Evolutionary conservation across 2,113 vertebrate species (phyloP).

Genomic region (Hippoglossus stenolepis): DNA sequence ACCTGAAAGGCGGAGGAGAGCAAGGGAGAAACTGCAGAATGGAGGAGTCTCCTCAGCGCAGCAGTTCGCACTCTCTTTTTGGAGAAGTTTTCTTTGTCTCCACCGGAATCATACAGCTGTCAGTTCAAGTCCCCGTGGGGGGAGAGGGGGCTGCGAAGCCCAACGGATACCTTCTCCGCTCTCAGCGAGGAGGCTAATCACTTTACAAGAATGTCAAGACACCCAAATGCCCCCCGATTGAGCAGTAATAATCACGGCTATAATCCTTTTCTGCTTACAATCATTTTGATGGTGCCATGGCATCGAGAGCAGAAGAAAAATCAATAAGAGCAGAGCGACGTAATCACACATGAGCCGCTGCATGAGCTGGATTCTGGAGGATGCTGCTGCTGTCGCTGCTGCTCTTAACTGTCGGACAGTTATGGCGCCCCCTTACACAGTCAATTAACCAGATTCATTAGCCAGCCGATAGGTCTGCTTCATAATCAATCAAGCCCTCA

Average conservation of each 20-base stretch:
- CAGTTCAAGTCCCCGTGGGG: slow-evolving; percentile 30
- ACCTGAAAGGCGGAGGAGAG: slow-evolving; percentile 24
- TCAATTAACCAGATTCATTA: slow-evolving; percentile 84
- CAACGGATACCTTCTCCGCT: slow-evolving; percentile 40
- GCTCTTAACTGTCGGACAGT: slow-evolving; percentile 59
- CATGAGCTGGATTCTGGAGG: slow-evolving; percentile 34
- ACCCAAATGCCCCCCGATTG: slow-evolving; percentile 43
- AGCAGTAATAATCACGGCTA: slow-evolving; percentile 56
- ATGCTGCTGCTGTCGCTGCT: slow-evolving; percentile 40
- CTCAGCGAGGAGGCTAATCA: slow-evolving; percentile 59
- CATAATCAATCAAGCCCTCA: slow-evolving; percentile 78
- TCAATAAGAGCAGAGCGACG: slow-evolving; percentile 75
- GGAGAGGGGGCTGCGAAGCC: slow-evolving; percentile 19
- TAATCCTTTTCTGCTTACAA: slow-evolving; percentile 61
- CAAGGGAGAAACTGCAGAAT: neutral
- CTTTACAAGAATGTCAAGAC: slow-evolving; percentile 68
- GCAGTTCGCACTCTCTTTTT: neutral
- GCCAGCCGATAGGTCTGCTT: slow-evolving; percentile 74
- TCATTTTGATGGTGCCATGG: slow-evolving; percentile 57
- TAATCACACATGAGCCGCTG: slow-evolving; percentile 35
- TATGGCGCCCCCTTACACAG: slow-evolving; percentile 73
- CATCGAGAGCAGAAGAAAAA: slow-evolving; percentile 36
- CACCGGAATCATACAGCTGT: slow-evolving; percentile 24
- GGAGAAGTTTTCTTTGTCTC: slow-evolving; percentile 40
- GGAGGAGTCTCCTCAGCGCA: neutral